Conservation (phyloP, 2,113 vertebrate genomes). For the Phainopepla nitens region DNA sequence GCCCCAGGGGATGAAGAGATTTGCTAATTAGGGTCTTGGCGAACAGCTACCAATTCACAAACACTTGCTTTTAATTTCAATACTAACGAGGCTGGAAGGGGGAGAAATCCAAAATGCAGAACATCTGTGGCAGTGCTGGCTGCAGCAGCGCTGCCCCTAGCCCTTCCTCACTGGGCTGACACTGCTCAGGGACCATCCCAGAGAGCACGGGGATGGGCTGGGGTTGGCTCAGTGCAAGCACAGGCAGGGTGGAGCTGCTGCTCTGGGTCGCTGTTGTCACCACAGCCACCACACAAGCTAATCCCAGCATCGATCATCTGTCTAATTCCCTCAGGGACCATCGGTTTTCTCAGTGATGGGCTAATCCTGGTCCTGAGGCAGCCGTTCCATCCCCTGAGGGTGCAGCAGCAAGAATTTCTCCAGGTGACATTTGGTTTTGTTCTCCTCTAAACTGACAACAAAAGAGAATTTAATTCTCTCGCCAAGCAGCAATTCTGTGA, state of each 20-base stretch:
- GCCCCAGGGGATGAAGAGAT: slow-evolving; percentile 53
- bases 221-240: background rate
- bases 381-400: background rate
- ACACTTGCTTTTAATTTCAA: slow-evolving; percentile 62
- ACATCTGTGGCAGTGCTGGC: background rate
- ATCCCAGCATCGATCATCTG: background rate
- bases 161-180: background rate
- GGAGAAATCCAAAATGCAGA: background rate
- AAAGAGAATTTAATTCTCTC: slow-evolving; percentile 38
- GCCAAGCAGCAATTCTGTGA: background rate
- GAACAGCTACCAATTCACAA: slow-evolving; percentile 57
- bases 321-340: background rate
- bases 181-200: background rate
- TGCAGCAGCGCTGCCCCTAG: background rate
- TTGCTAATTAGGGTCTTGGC: slow-evolving; percentile 61
- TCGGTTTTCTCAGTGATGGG: background rate
- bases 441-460: background rate
- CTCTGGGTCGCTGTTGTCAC: background rate
- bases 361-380: background rate
- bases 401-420: background rate
- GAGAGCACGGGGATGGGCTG: background rate
- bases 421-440: slow-evolving; percentile 21
- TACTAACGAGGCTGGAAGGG: slow-evolving; percentile 45
- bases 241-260: background rate
- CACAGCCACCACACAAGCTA: fast-evolving